Evolutionary conservation across 2,113 vertebrate species (phyloP).

Genomic region (Craseonycteris thonglongyai): DNA sequence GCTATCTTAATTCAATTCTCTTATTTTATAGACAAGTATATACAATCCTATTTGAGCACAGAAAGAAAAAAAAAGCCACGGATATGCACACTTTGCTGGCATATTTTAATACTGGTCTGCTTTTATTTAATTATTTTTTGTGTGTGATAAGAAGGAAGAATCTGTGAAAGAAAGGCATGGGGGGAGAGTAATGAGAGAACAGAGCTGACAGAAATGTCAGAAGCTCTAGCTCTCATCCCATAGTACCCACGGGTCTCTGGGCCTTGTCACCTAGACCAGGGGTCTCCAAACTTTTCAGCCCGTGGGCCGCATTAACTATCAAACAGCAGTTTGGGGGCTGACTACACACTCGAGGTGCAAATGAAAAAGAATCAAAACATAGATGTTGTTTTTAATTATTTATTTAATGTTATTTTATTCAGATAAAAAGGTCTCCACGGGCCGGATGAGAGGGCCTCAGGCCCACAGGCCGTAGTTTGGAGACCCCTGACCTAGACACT

Average conservation of each 20-base stretch:
- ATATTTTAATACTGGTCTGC: neutral
- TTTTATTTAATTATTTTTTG: neutral
- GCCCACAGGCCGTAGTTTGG: too few relatives aligned
- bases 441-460: too few relatives aligned
- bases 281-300: too few relatives aligned
- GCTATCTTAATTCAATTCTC: neutral
- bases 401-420: too few relatives aligned
- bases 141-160: neutral
- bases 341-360: too few relatives aligned
- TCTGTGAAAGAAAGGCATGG: neutral
- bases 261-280: neutral
- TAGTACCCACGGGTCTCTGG: fast-evolving
- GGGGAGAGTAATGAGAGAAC: neutral
- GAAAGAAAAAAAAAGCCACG: neutral
- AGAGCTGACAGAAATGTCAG: fast-evolving
- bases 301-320: too few relatives aligned
- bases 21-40: neutral
- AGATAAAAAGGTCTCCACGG: too few relatives aligned
- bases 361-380: too few relatives aligned
- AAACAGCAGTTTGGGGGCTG: too few relatives aligned
- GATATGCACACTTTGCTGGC: neutral
- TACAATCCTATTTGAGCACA: neutral
- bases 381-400: too few relatives aligned
- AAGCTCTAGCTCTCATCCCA: fast-evolving
- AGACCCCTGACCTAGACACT: too few relatives aligned